phyloP scores from a whole-genome alignment of 2,113 vertebrate genomes.

The Egretta garzetta region DNA sequence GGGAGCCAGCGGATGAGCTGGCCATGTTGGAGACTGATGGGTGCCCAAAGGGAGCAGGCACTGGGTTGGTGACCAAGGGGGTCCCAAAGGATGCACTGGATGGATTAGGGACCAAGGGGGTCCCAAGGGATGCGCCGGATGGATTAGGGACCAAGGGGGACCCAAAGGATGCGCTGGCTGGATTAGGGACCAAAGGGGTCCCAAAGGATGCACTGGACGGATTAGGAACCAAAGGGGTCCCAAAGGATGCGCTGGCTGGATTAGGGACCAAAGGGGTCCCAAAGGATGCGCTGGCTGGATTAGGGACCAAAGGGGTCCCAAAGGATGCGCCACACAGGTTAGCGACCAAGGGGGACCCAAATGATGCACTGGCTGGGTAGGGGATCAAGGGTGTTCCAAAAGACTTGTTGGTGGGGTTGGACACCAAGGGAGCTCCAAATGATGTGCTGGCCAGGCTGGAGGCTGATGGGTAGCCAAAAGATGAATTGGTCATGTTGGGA shows the following conservation, averaged over 20 bases:
- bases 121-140: background rate
- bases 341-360: background rate
- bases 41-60: background rate
- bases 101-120: background rate
- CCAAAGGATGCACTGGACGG: background rate
- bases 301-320: accelerated
- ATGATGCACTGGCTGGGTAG: background rate
- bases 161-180: background rate
- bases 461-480: background rate
- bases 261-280: background rate
- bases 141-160: accelerated
- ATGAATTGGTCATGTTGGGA: background rate
- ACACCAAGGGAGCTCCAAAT: accelerated
- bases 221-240: accelerated
- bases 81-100: background rate
- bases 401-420: too few species aligned
- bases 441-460: background rate
- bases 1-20: background rate
- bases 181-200: background rate
- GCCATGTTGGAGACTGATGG: background rate
- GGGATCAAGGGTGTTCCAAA: accelerated
- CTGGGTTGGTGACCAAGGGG: background rate
- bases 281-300: background rate
- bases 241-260: background rate
- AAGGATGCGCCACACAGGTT: accelerated